A percentile compares a stretch with the other conserved stretches of the same genome.
Evolutionary conservation across 2,113 vertebrate species (phyloP).

Genomic region (Cyprinus carpio): DNA sequence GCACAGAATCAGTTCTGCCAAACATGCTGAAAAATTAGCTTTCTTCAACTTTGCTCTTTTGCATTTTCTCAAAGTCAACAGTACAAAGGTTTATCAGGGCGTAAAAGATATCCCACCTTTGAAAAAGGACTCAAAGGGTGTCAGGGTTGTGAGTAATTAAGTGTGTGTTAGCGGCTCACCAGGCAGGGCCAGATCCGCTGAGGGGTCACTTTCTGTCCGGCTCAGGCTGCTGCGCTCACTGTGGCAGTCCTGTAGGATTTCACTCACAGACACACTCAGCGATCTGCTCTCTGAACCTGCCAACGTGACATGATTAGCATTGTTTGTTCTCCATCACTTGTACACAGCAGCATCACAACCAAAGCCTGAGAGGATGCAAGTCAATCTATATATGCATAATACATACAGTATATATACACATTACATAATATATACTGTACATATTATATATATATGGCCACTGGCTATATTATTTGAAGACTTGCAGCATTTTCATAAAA

Average conservation of each 20-base stretch:
- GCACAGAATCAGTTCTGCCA: neutral
- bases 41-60: neutral
- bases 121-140: neutral
- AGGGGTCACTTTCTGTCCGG: slow-evolving; percentile 62
- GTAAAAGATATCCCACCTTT: neutral
- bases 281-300: slow-evolving; percentile 53
- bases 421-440: neutral
- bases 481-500: neutral
- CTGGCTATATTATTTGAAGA: neutral
- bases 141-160: neutral
- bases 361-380: neutral
- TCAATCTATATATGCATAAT: neutral
- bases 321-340: neutral
- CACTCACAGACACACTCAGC: slow-evolving; percentile 67
- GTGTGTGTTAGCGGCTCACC: slow-evolving; percentile 64
- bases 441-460: neutral
- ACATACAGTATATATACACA: no score
- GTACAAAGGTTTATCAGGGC: neutral
- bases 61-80: slow-evolving; percentile 28
- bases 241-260: slow-evolving; percentile 76
- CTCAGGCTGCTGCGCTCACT: slow-evolving; percentile 68
- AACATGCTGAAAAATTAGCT: neutral
- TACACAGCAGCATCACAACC: neutral
- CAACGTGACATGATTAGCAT: slow-evolving; percentile 49
- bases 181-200: slow-evolving; percentile 78